Evolutionary conservation across 2,113 vertebrate genomes (phyloP).

Genomic region (Haemorhous mexicanus): DNA sequence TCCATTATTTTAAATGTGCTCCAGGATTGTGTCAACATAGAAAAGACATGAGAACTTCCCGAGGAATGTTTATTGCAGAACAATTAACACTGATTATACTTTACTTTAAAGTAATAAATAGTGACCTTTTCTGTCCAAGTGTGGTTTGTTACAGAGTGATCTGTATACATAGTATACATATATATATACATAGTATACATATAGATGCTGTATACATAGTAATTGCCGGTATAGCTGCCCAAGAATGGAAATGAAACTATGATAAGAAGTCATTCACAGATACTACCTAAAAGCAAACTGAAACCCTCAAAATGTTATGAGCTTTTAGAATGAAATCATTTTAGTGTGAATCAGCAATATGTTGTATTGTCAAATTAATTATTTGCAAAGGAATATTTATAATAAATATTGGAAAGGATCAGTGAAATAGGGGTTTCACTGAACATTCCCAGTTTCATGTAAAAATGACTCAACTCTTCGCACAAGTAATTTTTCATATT

Average conservation of each 20-base stretch:
- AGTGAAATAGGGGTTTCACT: background rate
- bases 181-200: too few species aligned
- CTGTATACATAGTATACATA: too few species aligned
- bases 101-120: conserved; percentile 27
- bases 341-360: conserved; percentile 32
- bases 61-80: background rate
- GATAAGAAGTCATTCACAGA: conserved; percentile 17
- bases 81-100: background rate
- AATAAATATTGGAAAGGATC: conserved; percentile 51
- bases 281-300: background rate
- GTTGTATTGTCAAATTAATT: conserved; percentile 41
- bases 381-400: conserved; percentile 59
- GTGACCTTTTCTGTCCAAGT: conserved; percentile 12
- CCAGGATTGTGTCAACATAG: background rate
- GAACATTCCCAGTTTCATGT: background rate
- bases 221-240: conserved; percentile 22
- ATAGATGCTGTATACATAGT: conserved; percentile 10
- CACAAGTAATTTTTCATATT: background rate
- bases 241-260: conserved; percentile 45
- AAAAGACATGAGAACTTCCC: background rate
- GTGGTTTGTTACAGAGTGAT: conserved; percentile 15
- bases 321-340: conserved; percentile 24
- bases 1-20: background rate
- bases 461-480: background rate
- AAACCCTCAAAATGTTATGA: conserved; percentile 12